A percentile compares a stretch with the other conserved stretches of the same genome.
These are phyloP conservation scores for Ammodytes dubius DNA, from an alignment of 2,113 vertebrate species.

Conservation along the genomic window DNA sequence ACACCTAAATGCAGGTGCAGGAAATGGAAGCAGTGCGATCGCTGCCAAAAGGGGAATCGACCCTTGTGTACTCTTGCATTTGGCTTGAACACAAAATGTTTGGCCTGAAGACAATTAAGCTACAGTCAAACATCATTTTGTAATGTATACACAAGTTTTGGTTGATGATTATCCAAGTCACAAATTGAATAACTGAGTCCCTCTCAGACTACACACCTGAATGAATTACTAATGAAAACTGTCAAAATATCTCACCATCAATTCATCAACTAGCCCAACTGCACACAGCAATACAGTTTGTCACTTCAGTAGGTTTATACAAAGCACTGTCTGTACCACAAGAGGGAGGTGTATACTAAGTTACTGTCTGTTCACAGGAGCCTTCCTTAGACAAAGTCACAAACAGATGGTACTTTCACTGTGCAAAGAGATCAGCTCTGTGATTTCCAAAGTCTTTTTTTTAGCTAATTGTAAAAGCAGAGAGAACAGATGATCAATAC, in stretches of 20 bases:
- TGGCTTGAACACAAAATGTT: neutral
- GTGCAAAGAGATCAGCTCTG: constrained; percentile 7
- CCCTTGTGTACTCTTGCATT: neutral
- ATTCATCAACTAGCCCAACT: neutral
- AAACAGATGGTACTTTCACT: neutral
- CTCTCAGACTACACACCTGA: neutral
- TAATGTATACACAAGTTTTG: neutral
- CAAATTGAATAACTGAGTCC: neutral
- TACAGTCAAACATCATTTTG: neutral
- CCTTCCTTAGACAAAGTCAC: neutral
- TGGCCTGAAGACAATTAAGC: neutral
- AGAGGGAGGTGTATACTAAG: constrained; percentile 49
- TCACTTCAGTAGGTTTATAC: neutral
- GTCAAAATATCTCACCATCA: neutral
- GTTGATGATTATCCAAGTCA: neutral
- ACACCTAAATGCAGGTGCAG: neutral
- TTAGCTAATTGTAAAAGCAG: neutral
- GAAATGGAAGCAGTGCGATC: neutral
- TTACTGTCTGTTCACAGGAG: neutral
- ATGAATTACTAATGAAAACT: neutral
- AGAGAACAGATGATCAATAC: constrained; percentile 12
- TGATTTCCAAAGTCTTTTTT: neutral
- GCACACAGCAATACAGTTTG: neutral
- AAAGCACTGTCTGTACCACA: constrained; percentile 37
- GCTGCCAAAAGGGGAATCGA: neutral